Conservation (phyloP, 2,888 invertebrate species). For the Ornithoptera alexandrae region DNA sequence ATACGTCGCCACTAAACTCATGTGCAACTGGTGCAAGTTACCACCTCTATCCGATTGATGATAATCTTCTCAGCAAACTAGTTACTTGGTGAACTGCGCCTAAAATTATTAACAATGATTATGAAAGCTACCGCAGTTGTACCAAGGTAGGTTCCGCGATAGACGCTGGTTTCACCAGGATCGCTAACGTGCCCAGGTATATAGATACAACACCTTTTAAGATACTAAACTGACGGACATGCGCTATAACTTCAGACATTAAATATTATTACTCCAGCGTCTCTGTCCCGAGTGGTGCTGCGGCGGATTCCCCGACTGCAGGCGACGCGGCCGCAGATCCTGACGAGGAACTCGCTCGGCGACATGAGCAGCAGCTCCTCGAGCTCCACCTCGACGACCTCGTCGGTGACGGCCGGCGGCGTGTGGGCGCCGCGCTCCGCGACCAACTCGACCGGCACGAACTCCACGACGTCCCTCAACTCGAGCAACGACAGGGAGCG, state of each 20-base stretch:
- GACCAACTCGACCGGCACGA: slow-evolving; percentile 41
- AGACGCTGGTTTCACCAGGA: too few species aligned
- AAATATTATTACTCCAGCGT: slow-evolving; percentile 17
- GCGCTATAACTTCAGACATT: too few species aligned
- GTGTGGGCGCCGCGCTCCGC: slow-evolving; percentile 45
- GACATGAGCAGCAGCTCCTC: slow-evolving; percentile 35
- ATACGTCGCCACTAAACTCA: slow-evolving; percentile 1
- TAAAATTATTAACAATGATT: too few species aligned
- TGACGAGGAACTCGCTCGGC: slow-evolving; percentile 37
- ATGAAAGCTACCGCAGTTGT: too few species aligned
- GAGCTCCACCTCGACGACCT: slow-evolving; percentile 36
- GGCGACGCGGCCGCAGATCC: slow-evolving; percentile 28
- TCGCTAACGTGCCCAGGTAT: too few species aligned
- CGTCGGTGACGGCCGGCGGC: slow-evolving; percentile 43
- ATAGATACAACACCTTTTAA: too few species aligned
- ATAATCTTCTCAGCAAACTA: too few species aligned
- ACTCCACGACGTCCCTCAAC: slow-evolving; percentile 44
- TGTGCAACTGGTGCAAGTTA: slow-evolving; percentile 1
- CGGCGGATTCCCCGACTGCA: slow-evolving; percentile 25
- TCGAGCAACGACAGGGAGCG: slow-evolving; percentile 48
- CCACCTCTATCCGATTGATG: not conserved
- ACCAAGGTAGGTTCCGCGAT: too few species aligned
- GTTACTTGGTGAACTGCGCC: too few species aligned
- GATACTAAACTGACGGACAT: too few species aligned
- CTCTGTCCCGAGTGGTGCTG: slow-evolving; percentile 27